These are phyloP conservation scores for Rhagoletis pomonella DNA, from an alignment of 1,140 invertebrate genomes.

Conservation along the genomic window DNA sequence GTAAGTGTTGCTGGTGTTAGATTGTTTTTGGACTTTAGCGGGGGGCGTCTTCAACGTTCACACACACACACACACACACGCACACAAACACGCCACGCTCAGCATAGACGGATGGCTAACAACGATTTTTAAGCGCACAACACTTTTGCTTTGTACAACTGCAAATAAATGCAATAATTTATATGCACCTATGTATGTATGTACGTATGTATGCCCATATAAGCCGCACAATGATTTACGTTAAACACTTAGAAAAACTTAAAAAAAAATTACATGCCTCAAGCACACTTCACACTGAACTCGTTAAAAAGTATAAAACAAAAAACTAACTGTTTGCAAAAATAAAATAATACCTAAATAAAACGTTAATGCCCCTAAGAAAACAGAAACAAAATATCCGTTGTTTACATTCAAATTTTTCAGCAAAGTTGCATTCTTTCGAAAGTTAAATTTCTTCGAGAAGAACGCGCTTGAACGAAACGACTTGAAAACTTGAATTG, in stretches of 20 bases:
- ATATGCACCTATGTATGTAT: neutral
- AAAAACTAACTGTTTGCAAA: neutral
- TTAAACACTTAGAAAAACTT: neutral
- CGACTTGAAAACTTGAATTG: constrained; percentile 4
- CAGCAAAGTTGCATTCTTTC: neutral
- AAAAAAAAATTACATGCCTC: neutral
- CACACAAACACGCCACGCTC: neutral
- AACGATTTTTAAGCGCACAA: constrained; percentile 16
- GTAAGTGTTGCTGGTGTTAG: neutral
- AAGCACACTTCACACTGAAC: constrained; percentile 28
- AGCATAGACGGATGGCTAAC: neutral
- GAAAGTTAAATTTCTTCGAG: neutral
- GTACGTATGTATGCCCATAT: neutral
- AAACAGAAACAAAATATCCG: neutral
- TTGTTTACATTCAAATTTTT: constrained; percentile 44
- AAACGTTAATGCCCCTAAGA: neutral
- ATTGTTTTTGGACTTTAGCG: neutral
- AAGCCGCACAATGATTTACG: neutral
- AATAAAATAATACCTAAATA: neutral
- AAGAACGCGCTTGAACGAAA: constrained; percentile 3
- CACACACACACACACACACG: neutral
- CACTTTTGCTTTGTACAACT: neutral
- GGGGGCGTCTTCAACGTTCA: neutral
- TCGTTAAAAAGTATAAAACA: neutral
- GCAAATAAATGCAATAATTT: neutral